Base-by-base conservation (phyloP, 2,797 vertebrate species). In the Molossus alvarezi region DNA sequence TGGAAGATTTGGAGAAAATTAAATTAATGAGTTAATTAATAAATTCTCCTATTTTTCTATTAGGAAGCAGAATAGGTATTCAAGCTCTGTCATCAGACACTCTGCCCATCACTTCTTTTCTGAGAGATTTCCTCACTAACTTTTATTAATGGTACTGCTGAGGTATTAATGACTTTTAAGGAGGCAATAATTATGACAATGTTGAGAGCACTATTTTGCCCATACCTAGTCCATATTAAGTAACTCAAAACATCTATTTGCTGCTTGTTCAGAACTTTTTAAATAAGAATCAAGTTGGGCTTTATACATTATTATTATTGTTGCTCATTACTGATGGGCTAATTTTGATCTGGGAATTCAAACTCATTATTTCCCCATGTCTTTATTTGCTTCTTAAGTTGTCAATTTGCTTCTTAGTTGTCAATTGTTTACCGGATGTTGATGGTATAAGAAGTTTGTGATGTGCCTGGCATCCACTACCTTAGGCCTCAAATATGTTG, bases 281-380 rank as follows among this genome's bases (percentile, higher is more conserved):
- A 76, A 91, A 88, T 48, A 51, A 82, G 41, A n/a, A 83, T 9
- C 2, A 85, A 55, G 17, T 41, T 65, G 7, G 5, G 12, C 6
- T 60, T 87, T 69, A 8, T 58, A 77, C 21, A 51, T 41, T 37
- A 67, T 85, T 81, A 21, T 65, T 72, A 75, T 55, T 45, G 1
- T 53, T 69, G 2, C 64, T 15, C 20, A 2, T 88, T 93, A 64
- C 27, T 77, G 62, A 75, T 95, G 15, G 23, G 3, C 12, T 85
- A 17, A 48, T 71, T 89, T 80, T 79, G 5, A 79, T 79, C 41
- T 67, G 67, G 14, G 6, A 20, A 60, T n/a, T 76, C 69, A 89
- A 96, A 79, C 37, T 93, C 88, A 94, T 92, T 69, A 65, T 23
- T 89, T 95, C 11, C 23, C 6, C 51, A 48, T 57, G 58, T 80